Conservation (phyloP, 1,140 invertebrate species). For the Hydropsyche tenuis region DNA sequence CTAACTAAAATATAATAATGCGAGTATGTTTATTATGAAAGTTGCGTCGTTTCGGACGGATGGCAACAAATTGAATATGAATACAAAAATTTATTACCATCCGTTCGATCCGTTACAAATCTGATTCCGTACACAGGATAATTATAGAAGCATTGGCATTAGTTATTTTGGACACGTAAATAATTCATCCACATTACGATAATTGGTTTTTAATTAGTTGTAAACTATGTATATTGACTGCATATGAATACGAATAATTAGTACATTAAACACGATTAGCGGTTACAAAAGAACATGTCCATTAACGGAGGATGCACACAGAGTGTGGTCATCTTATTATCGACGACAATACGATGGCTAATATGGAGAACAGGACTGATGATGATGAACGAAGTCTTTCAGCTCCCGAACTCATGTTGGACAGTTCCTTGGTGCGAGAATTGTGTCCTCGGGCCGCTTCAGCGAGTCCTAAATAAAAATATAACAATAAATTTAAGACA, state of each 20-base stretch:
- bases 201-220: neutral
- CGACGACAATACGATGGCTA: slow-evolving; percentile 1
- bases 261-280: slow-evolving; percentile 15
- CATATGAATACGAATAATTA: neutral
- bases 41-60: too few relatives aligned
- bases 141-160: slow-evolving; percentile 7
- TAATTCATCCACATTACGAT: neutral
- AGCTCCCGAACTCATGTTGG: slow-evolving; percentile 22
- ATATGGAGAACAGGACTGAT: slow-evolving; percentile 1
- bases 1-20: too few relatives aligned
- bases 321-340: slow-evolving; percentile 30
- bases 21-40: too few relatives aligned
- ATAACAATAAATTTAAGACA: too few relatives aligned
- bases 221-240: neutral
- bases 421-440: slow-evolving; percentile 49
- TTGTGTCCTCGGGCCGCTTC: slow-evolving; percentile 54
- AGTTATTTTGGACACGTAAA: slow-evolving; percentile 17
- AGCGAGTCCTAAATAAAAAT: slow-evolving; percentile 51
- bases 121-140: neutral
- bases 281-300: neutral
- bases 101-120: too few relatives aligned
- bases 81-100: too few relatives aligned
- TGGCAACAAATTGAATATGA: too few relatives aligned
- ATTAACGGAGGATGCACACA: neutral
- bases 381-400: neutral